Percentiles rank a stretch among this genome's conserved stretches.
Conservation (phyloP, 2,888 invertebrate genomes). For the Scaptomyza cyrtandrae region DNA sequence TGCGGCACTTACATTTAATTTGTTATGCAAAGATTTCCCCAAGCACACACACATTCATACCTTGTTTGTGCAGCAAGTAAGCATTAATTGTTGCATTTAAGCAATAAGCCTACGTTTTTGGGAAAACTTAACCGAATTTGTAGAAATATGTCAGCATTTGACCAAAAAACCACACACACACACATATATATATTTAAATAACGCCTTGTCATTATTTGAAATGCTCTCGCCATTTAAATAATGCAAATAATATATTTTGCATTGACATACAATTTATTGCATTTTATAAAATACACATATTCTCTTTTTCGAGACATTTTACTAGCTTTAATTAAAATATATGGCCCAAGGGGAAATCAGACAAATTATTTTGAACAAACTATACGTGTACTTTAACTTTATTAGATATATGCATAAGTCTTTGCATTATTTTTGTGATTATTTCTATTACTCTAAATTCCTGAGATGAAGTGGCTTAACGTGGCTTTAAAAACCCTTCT, state of each 20-base stretch:
- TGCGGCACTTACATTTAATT: conserved; percentile 76
- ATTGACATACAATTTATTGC: conserved; percentile 59
- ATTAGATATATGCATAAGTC: background rate
- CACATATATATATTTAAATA: background rate
- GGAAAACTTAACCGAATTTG: conserved; percentile 55
- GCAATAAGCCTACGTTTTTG: conserved; percentile 22
- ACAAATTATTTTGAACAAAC: too few relatives aligned
- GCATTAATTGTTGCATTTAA: conserved; percentile 59
- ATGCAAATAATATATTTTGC: conserved; percentile 45
- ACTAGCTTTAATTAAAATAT: conserved; percentile 7
- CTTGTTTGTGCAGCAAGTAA: conserved; percentile 12
- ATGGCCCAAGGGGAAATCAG: conserved; percentile 8
- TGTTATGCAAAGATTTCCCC: conserved; percentile 72
- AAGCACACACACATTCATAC: conserved; percentile 20
- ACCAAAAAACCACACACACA: conserved; percentile 41
- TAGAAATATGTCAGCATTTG: conserved; percentile 51
- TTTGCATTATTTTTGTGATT: background rate
- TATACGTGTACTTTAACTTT: background rate
- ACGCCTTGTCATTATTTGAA: conserved; percentile 9
- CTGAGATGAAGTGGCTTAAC: too few relatives aligned
- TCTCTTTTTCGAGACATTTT: background rate
- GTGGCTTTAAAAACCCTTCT: too few relatives aligned
- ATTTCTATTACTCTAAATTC: background rate
- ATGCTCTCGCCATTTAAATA: conserved; percentile 18
- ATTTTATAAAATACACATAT: conserved; percentile 9